A percentile compares a stretch with the other conserved stretches of the same genome.
Evolutionary conservation across 2,797 vertebrate genomes (phyloP).

Genomic region (Hyperoplus immaculatus): DNA sequence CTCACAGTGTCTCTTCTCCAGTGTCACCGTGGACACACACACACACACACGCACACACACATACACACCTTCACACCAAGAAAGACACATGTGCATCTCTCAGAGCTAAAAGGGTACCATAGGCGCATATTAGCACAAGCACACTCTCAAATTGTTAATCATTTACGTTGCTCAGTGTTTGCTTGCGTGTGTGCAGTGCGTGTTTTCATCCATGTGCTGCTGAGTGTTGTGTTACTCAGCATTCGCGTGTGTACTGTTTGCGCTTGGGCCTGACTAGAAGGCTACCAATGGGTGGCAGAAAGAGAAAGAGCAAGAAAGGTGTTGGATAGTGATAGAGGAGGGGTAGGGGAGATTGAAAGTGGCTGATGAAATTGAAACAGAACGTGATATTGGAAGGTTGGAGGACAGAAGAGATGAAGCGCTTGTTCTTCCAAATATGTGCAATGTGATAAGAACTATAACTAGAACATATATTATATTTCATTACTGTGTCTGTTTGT

Average conservation of each 20-base stretch:
- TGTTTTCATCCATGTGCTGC: conserved; percentile 23
- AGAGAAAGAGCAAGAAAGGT: conserved; percentile 11
- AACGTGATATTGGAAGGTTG: conserved; percentile 21
- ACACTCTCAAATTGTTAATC: conserved; percentile 55
- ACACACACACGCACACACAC: conserved; percentile 21
- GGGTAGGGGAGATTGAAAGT: conserved; percentile 17
- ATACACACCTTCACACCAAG: neutral
- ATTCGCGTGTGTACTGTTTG: conserved; percentile 20
- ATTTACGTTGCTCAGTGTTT: conserved; percentile 53
- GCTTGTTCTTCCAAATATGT: conserved; percentile 33
- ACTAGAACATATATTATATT: neutral
- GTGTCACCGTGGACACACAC: conserved; percentile 65
- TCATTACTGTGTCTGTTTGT: conserved; percentile 8
- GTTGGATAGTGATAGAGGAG: conserved; percentile 5
- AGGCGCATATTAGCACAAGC: conserved; percentile 25
- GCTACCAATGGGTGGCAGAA: conserved; percentile 22
- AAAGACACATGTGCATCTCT: neutral
- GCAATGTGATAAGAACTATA: conserved; percentile 7
- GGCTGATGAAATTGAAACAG: conserved; percentile 21
- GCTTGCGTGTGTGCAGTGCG: conserved; percentile 25
- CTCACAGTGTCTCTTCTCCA: conserved; percentile 67
- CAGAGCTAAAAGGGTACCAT: conserved; percentile 47
- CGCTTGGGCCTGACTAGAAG: conserved; percentile 14
- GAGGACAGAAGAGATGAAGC: conserved; percentile 35
- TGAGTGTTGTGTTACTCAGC: conserved; percentile 24